phyloP scores from a whole-genome alignment of 2,888 invertebrate species.

The Acanthoscelides obtectus region DNA sequence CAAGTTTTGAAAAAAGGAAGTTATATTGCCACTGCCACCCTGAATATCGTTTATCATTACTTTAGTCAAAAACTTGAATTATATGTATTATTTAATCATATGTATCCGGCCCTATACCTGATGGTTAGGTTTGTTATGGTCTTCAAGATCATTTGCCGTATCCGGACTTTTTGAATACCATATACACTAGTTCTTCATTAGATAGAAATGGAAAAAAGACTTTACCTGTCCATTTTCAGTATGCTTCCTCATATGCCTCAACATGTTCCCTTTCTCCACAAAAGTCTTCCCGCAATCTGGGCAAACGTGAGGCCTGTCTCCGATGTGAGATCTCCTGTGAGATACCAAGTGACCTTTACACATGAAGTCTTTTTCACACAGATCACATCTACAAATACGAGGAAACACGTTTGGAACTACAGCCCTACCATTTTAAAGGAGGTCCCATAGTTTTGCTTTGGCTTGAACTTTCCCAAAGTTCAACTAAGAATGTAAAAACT shows the following conservation, averaged over 20 bases:
- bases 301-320: conserved; percentile 59
- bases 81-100: no score
- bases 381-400: conserved; percentile 54
- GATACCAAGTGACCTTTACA: conserved; percentile 82
- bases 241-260: conserved; percentile 71
- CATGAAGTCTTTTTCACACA: conserved; percentile 83
- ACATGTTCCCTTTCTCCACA: conserved; percentile 75
- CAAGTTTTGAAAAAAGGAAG: no score
- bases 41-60: no score
- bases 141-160: no score
- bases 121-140: no score
- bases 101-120: no score
- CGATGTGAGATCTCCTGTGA: conserved; percentile 76
- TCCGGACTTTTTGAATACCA: no score
- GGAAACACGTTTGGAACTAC: neutral
- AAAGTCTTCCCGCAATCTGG: conserved; percentile 72
- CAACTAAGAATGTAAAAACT: neutral
- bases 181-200: no score
- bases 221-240: conserved; percentile 21
- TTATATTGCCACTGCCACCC: no score
- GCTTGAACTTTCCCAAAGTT: neutral
- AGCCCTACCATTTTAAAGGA: neutral
- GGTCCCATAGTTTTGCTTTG: neutral
- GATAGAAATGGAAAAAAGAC: no score
- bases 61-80: no score